Percentiles rank a stretch among this genome's conserved stretches.
Evolutionary conservation across 2,113 vertebrate genomes (phyloP).

Genomic region (Aphyosemion australe): DNA sequence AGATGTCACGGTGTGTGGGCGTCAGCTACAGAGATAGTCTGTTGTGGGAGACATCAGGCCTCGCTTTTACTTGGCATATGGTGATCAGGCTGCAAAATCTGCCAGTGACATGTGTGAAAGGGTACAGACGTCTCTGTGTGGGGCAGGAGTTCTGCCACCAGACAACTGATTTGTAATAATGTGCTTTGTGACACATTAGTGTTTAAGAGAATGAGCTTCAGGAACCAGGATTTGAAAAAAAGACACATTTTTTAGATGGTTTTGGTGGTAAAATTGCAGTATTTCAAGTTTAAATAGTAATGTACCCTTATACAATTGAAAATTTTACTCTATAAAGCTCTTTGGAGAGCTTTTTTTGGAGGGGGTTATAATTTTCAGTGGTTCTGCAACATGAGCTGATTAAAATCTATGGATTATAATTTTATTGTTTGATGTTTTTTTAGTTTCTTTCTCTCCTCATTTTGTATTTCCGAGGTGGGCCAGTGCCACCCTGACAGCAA

Average conservation of each 20-base stretch:
- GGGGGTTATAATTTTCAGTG: too few relatives aligned
- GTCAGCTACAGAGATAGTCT: conserved; percentile 52
- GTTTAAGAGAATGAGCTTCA: conserved; percentile 14
- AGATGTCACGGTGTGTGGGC: conserved; percentile 42
- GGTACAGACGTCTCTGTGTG: conserved; percentile 43
- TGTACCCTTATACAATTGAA: not conserved
- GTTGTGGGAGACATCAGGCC: conserved; percentile 54
- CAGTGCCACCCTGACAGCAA: too few relatives aligned
- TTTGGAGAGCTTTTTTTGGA: not conserved
- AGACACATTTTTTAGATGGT: not conserved
- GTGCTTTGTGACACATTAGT: conserved; percentile 22
- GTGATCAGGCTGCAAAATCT: conserved; percentile 68
- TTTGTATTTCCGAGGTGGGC: not conserved
- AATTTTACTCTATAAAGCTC: not conserved
- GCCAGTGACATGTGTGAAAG: conserved; percentile 65
- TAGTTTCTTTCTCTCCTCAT: not conserved
- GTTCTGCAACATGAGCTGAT: not conserved
- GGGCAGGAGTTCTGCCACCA: conserved; percentile 35
- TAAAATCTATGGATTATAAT: not conserved
- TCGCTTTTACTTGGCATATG: conserved; percentile 71
- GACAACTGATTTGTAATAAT: conserved; percentile 33
- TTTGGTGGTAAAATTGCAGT: not conserved
- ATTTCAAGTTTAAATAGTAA: not conserved
- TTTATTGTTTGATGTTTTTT: not conserved
- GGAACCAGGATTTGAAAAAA: conserved; percentile 3